Evolutionary conservation across 2,797 vertebrate genomes (phyloP).

Genomic region (Hoplostethus atlanticus): DNA sequence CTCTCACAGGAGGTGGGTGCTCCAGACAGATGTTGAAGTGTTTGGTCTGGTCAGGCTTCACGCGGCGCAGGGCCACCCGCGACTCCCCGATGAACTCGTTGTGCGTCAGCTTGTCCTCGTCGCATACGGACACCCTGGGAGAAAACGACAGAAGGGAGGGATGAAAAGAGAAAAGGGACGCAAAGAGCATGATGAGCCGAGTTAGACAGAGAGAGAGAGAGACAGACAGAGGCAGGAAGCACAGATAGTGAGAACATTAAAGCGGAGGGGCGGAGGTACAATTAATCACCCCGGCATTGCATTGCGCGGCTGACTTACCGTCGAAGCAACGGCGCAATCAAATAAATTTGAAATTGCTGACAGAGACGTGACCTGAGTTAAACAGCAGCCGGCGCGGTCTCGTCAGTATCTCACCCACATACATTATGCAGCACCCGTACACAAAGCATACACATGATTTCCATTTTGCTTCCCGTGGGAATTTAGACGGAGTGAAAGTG

Average conservation of each 20-base stretch:
- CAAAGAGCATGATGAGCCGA: too few species aligned
- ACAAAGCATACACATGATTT: slow-evolving; percentile 34
- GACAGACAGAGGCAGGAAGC: neutral
- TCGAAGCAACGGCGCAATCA: slow-evolving; percentile 22
- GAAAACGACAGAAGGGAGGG: slow-evolving; percentile 30
- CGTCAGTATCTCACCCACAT: slow-evolving; percentile 10
- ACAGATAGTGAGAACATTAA: neutral
- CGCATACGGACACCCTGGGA: slow-evolving; percentile 91
- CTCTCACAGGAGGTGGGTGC: slow-evolving; percentile 89
- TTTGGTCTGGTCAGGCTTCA: slow-evolving; percentile 91
- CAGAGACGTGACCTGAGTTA: slow-evolving; percentile 37
- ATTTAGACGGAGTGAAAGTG: slow-evolving; percentile 42
- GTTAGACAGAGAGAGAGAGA: neutral
- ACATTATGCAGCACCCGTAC: slow-evolving; percentile 8
- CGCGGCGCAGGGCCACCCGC: slow-evolving; percentile 89
- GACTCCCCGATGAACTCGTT: slow-evolving; percentile 95
- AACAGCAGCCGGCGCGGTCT: neutral
- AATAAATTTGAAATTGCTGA: slow-evolving; percentile 24
- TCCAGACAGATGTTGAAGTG: slow-evolving; percentile 94
- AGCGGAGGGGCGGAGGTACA: neutral
- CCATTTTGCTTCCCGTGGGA: slow-evolving; percentile 16
- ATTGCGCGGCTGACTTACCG: slow-evolving; percentile 33
- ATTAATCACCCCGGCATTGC: slow-evolving; percentile 12
- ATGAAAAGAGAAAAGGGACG: neutral
- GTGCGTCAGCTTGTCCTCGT: slow-evolving; percentile 94